These are phyloP conservation scores for Metacarcinus magister DNA, from an alignment of 2,888 invertebrate species.

Conservation along the genomic window DNA sequence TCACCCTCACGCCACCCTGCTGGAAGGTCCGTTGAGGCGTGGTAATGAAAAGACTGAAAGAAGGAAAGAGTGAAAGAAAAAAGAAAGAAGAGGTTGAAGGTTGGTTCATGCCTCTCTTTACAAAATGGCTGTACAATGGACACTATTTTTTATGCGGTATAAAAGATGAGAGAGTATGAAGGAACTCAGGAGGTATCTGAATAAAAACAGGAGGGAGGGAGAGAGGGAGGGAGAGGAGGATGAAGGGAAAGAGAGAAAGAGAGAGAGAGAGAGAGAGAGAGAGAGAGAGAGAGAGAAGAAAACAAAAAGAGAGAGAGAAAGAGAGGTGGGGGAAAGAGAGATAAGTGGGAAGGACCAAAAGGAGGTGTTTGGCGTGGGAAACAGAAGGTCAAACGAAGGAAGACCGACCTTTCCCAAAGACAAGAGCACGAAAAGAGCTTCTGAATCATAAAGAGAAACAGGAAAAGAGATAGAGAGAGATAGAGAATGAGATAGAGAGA, in stretches of 20 bases:
- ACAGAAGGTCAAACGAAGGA: neutral
- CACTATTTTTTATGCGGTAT: constrained; percentile 58
- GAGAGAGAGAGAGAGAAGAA: neutral
- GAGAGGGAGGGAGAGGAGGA: neutral
- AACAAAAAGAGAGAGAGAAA: neutral
- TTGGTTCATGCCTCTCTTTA: constrained; percentile 43
- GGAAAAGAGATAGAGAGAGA: neutral
- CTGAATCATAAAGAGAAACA: constrained; percentile 3
- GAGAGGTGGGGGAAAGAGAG: neutral
- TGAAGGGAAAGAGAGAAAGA: neutral
- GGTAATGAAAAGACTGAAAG: constrained; percentile 51
- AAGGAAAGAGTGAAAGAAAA: neutral
- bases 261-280: neutral
- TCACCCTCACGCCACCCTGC: neutral
- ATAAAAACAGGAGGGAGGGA: constrained; percentile 4
- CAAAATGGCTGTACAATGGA: constrained; percentile 65
- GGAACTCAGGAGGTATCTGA: constrained; percentile 30
- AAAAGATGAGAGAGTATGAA: constrained; percentile 51
- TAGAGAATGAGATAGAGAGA: constrained; percentile 18
- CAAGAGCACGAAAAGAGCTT: neutral
- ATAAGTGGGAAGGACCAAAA: neutral
- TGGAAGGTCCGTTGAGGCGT: constrained; percentile 52
- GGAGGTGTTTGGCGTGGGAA: constrained; percentile 37
- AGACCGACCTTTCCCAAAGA: constrained; percentile 1
- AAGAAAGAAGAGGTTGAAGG: neutral